phyloP scores from a whole-genome alignment of 2,888 invertebrate genomes.

The Tenthredo livida region DNA sequence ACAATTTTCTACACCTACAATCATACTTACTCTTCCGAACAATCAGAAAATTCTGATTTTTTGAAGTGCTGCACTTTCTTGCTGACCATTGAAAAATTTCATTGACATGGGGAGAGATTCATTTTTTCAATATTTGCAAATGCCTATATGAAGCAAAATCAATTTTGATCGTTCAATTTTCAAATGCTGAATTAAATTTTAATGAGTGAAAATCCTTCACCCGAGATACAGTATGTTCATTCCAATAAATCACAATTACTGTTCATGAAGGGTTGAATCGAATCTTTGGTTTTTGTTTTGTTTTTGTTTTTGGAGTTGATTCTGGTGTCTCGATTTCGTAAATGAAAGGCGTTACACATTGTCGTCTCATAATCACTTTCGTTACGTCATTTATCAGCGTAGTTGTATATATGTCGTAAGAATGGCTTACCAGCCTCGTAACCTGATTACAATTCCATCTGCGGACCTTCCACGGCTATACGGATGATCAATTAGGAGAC shows the following conservation, averaged over 20 bases:
- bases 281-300: no score
- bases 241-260: no score
- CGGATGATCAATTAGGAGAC: slow-evolving; percentile 53
- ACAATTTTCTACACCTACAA: not conserved
- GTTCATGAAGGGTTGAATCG: no score
- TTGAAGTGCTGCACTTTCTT: not conserved
- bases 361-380: not conserved
- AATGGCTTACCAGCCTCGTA: slow-evolving; percentile 8
- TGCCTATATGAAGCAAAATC: not conserved
- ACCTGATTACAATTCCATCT: slow-evolving; percentile 52
- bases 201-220: no score
- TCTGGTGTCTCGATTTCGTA: not conserved
- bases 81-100: not conserved
- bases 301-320: not conserved
- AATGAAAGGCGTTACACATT: not conserved
- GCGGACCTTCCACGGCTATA: slow-evolving; percentile 33
- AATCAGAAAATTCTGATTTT: not conserved
- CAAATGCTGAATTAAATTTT: not conserved
- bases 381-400: not conserved
- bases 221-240: no score
- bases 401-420: slow-evolving; percentile 1
- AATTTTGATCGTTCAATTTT: not conserved
- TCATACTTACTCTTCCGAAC: not conserved
- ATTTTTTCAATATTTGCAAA: not conserved
- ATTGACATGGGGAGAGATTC: not conserved